A percentile compares a stretch with the other conserved stretches of the same genome.
Evolutionary conservation across 2,113 vertebrate genomes (phyloP).

Genomic region (Pleuronectes platessa): DNA sequence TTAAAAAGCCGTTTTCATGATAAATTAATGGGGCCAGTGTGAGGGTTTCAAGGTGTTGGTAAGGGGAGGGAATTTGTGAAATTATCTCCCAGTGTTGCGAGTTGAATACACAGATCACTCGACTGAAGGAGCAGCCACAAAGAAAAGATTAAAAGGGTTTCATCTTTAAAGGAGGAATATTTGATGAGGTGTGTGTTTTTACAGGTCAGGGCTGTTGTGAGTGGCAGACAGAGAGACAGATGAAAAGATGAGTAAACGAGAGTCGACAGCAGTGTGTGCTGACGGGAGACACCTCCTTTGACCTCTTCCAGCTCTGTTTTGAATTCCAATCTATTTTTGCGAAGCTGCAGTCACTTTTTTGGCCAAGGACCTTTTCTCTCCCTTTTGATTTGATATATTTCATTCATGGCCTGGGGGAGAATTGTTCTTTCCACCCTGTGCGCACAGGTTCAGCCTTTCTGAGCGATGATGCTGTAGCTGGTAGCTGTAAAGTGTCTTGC

Average conservation of each 20-base stretch:
- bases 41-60: not conserved
- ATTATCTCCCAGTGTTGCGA: not conserved
- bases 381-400: conserved; percentile 45
- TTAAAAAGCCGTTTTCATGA: not conserved
- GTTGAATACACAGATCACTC: not conserved
- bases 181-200: conserved; percentile 42
- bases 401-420: conserved; percentile 21
- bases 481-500: conserved; percentile 27
- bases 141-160: not conserved
- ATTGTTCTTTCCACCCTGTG: conserved; percentile 13
- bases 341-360: conserved; percentile 28
- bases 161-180: conserved; percentile 26
- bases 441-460: not conserved
- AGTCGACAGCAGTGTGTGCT: conserved; percentile 54
- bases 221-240: conserved; percentile 41
- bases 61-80: not conserved
- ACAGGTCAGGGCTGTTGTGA: conserved; percentile 30
- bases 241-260: conserved; percentile 59
- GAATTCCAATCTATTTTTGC: conserved; percentile 55
- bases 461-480: not conserved
- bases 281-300: conserved; percentile 63
- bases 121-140: conserved; percentile 15
- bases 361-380: conserved; percentile 20
- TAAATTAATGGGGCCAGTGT: not conserved
- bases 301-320: conserved; percentile 45